phyloP scores from a whole-genome alignment of 1,140 invertebrate species.

The Heliothis subflexa region DNA sequence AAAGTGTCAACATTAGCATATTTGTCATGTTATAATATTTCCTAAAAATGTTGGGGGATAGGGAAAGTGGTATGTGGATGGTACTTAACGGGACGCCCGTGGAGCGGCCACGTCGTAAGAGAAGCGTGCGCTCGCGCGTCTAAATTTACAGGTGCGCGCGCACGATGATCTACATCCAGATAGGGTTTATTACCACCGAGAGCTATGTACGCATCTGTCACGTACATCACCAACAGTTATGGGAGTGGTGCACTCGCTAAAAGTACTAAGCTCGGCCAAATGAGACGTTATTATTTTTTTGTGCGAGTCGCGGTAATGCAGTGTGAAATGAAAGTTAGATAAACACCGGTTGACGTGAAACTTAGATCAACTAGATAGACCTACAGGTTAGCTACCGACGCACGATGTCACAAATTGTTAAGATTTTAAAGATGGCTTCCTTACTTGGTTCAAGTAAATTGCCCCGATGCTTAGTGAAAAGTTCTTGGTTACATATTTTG shows the following conservation, averaged over 20 bases:
- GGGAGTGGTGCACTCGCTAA: not conserved
- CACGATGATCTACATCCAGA: conserved; percentile 62
- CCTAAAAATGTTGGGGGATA: conserved; percentile 11
- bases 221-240: conserved; percentile 54
- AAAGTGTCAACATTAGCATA: conserved; percentile 22
- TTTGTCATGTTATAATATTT: conserved; percentile 8
- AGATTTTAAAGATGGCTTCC: not conserved
- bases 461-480: not conserved
- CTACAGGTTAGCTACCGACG: conserved; percentile 1
- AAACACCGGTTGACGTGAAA: conserved; percentile 19
- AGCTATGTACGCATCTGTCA: conserved; percentile 53
- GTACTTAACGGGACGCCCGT: conserved; percentile 28
- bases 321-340: conserved; percentile 64
- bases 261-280: conserved; percentile 44
- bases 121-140: conserved; percentile 57
- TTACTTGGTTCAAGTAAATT: conserved; percentile 17
- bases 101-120: conserved; percentile 50
- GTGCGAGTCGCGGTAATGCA: conserved; percentile 45
- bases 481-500: no score
- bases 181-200: conserved; percentile 63
- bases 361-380: conserved; percentile 39
- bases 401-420: conserved; percentile 19
- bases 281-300: conserved; percentile 59
- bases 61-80: conserved; percentile 65
- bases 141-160: conserved; percentile 69